Conservation (phyloP, 2,888 invertebrate species). For the Agapetus fuscipes region DNA sequence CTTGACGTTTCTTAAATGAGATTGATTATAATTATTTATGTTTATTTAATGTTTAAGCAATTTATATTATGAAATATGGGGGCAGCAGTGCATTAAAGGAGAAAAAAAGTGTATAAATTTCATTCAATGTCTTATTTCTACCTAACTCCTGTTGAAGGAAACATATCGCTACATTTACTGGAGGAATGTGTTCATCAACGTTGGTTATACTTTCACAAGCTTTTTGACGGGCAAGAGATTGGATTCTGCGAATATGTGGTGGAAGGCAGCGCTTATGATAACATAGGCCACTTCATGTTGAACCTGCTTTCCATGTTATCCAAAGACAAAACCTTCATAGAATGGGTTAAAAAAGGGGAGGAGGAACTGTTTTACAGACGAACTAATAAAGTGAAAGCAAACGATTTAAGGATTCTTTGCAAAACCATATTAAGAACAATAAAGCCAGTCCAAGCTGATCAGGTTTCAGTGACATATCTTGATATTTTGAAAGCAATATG, state of each 20-base stretch:
- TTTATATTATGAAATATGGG: too few relatives aligned
- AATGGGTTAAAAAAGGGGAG: conserved; percentile 34
- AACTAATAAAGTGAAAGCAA: conserved; percentile 28
- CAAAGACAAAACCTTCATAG: conserved; percentile 29
- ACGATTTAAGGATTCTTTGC: conserved; percentile 33
- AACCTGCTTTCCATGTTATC: conserved; percentile 35
- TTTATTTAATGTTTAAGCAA: too few relatives aligned
- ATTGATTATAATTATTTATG: too few relatives aligned
- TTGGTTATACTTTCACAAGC: conserved; percentile 38
- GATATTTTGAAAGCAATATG: conserved; percentile 30
- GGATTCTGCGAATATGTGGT: conserved; percentile 45
- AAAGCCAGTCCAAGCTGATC: conserved; percentile 28
- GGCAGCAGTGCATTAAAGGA: too few relatives aligned
- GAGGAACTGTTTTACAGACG: conserved; percentile 30
- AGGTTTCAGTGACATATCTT: conserved; percentile 23
- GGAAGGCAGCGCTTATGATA: conserved; percentile 49
- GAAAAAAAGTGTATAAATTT: too few relatives aligned
- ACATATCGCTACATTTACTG: conserved; percentile 41
- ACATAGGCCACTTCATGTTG: conserved; percentile 48
- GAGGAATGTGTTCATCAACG: conserved; percentile 44
- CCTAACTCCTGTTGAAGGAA: conserved; percentile 45
- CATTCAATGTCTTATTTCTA: conserved; percentile 46
- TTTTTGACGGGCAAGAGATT: conserved; percentile 28
- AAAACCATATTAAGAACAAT: conserved; percentile 32
- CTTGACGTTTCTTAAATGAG: too few relatives aligned